Base-by-base conservation (phyloP, 2,888 invertebrate species). In the Cremastinae sp. region DNA sequence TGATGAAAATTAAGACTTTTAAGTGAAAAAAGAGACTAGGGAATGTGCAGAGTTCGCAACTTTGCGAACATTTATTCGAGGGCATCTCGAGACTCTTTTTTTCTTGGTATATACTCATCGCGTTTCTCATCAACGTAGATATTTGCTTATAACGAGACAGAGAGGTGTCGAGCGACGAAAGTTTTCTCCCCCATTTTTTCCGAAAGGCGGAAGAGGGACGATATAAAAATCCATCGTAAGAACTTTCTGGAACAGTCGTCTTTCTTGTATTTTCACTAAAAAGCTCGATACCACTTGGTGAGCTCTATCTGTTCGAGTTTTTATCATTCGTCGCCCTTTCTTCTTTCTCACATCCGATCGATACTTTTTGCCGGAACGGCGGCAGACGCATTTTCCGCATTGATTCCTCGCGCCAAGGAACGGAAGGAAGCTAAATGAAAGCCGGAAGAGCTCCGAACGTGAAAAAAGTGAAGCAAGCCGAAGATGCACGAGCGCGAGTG, bases 1-100 rank as follows among this genome's bases (percentile, higher is more conserved):
- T 2, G 59, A 34, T 16, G 45, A 58, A 72, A 68, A 72, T 62
- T 62, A 68, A 65, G 65, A 73, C 45, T 34, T 38, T 45, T 41
- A 38, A 28, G 16, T 47, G 34, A 43, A 10, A 22, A n/a, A 34
- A 14, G 14, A 20, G 16, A 47, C 20, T 9, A 28, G 16, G 28
- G 16, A 28, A n/a, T 3, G 12, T 8, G 41, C 14, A 9, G 9
- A 14, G 43, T 65, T 49, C 28, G 16, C 38, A 75, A 73, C 54
- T 78, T 69, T 59, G n/a, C n/a, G n/a, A 75, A 75, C 73, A 78
- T 78, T 78, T 78, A 78, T 78, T 62, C 68, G 72, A 73, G 41
- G 51, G 64, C 38, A 47, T 41, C 16, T 43, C 68, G 64, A 43
- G 53, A 53, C 61, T 59, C 34, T 18, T 65, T 65, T 62, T 68